These are phyloP conservation scores for Aethes cnicana DNA, from an alignment of 2,888 invertebrate genomes.

Conservation along the genomic window DNA sequence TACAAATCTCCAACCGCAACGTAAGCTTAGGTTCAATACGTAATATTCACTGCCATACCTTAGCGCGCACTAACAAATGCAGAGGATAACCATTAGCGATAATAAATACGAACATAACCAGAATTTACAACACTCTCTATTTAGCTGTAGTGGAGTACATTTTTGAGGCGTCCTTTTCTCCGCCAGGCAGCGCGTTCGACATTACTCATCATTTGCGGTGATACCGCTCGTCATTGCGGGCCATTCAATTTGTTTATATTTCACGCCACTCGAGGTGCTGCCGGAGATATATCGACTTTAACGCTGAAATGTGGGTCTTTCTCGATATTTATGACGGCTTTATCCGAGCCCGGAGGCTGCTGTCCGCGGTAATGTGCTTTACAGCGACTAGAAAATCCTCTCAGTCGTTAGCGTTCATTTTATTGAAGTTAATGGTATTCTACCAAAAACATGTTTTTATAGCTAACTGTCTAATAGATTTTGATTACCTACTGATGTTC, in stretches of 20 bases:
- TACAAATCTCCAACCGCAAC: slow-evolving; percentile 4
- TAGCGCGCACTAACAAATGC: slow-evolving; percentile 21
- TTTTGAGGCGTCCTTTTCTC: slow-evolving; percentile 28
- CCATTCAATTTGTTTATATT: slow-evolving; percentile 82
- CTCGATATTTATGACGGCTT: slow-evolving; percentile 73
- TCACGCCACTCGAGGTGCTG: slow-evolving; percentile 76
- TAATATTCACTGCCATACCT: too few relatives aligned
- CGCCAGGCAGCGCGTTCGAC: slow-evolving; percentile 41
- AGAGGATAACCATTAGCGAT: slow-evolving; percentile 12
- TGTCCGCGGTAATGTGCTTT: slow-evolving; percentile 64
- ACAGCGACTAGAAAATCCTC: slow-evolving; percentile 48
- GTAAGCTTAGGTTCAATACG: too few relatives aligned
- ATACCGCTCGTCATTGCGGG: slow-evolving; percentile 68
- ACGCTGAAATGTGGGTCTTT: slow-evolving; percentile 75
- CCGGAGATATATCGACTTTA: slow-evolving; percentile 65
- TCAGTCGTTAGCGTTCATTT: slow-evolving; percentile 45
- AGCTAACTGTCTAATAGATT: not conserved
- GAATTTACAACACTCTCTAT: slow-evolving; percentile 21
- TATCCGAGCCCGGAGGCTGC: slow-evolving; percentile 52
- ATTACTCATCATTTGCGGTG: slow-evolving; percentile 77
- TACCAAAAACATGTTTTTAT: slow-evolving; percentile 13
- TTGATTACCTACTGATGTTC: too few relatives aligned
- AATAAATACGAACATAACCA: slow-evolving; percentile 24
- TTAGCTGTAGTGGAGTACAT: slow-evolving; percentile 21
- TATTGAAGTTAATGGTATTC: slow-evolving; percentile 35